A percentile compares a stretch with the other conserved stretches of the same genome.
Evolutionary conservation across 2,888 invertebrate species (phyloP).

Genomic region (Agapostemon virescens): DNA sequence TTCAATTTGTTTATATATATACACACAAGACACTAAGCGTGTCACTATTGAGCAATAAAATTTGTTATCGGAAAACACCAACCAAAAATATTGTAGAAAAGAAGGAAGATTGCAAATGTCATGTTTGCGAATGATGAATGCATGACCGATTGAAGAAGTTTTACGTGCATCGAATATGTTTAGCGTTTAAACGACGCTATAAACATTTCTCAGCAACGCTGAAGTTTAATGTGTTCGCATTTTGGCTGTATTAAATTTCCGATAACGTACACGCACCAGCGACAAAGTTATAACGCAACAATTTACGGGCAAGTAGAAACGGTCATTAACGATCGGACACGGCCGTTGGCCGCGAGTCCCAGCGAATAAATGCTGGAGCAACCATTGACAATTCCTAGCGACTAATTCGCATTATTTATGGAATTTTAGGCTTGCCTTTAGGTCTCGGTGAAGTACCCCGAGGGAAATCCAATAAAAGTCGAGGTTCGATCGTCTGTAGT

Average conservation of each 20-base stretch:
- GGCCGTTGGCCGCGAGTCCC: neutral
- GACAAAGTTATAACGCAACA: neutral
- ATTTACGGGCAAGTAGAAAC: neutral
- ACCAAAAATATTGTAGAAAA: no score
- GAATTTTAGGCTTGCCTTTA: neutral
- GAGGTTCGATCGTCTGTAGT: constrained; percentile 38
- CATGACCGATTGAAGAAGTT: neutral
- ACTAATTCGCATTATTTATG: neutral
- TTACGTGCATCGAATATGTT: neutral
- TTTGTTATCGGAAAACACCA: no score
- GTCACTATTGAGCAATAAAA: no score
- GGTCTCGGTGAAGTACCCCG: neutral
- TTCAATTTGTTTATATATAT: no score
- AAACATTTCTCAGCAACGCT: neutral
- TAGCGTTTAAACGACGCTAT: neutral
- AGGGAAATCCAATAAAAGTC: neutral
- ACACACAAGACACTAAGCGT: no score
- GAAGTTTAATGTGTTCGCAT: no score
- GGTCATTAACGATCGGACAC: neutral
- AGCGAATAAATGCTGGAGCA: neutral
- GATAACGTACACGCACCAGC: neutral
- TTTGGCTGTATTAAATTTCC: neutral
- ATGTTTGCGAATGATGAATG: no score
- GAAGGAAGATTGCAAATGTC: no score
- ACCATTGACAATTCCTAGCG: neutral